phyloP scores from a whole-genome alignment of 2,888 invertebrate genomes.

The Epinotia nisella region DNA sequence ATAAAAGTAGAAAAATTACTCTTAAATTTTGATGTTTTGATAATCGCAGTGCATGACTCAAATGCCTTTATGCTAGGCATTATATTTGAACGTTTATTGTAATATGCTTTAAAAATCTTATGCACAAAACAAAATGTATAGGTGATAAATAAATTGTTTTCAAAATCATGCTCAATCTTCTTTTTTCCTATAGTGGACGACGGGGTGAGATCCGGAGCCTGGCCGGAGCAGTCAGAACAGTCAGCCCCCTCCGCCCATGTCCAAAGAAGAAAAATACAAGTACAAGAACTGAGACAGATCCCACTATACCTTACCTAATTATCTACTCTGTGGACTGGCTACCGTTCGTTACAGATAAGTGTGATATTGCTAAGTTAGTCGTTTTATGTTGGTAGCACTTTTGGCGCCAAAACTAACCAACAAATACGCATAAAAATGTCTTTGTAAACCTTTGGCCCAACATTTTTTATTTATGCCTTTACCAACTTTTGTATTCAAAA shows the following conservation, averaged over 20 bases:
- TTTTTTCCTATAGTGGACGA: slow-evolving; percentile 67
- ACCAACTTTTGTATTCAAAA: neutral
- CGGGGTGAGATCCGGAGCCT: slow-evolving; percentile 67
- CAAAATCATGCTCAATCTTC: no score
- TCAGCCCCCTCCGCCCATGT: slow-evolving; percentile 37
- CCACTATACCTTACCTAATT: slow-evolving; percentile 12
- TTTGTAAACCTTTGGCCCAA: neutral
- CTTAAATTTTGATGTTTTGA: no score
- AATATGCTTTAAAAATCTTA: no score
- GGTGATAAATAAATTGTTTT: no score
- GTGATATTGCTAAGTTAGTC: slow-evolving; percentile 14
- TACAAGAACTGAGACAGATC: slow-evolving; percentile 63
- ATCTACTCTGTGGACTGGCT: slow-evolving; percentile 18
- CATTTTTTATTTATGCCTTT: neutral
- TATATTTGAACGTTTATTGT: no score
- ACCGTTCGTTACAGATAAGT: slow-evolving; percentile 21
- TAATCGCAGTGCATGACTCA: no score
- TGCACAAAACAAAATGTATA: no score
- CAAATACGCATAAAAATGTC: neutral
- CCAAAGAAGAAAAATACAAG: slow-evolving; percentile 61
- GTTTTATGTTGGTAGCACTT: slow-evolving; percentile 1
- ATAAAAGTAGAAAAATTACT: no score
- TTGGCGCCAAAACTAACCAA: neutral
- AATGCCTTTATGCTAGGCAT: no score
- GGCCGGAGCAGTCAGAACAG: slow-evolving; percentile 51